These are phyloP conservation scores for Chrysopa pallens DNA, from an alignment of 1,140 invertebrate genomes.

Conservation along the genomic window DNA sequence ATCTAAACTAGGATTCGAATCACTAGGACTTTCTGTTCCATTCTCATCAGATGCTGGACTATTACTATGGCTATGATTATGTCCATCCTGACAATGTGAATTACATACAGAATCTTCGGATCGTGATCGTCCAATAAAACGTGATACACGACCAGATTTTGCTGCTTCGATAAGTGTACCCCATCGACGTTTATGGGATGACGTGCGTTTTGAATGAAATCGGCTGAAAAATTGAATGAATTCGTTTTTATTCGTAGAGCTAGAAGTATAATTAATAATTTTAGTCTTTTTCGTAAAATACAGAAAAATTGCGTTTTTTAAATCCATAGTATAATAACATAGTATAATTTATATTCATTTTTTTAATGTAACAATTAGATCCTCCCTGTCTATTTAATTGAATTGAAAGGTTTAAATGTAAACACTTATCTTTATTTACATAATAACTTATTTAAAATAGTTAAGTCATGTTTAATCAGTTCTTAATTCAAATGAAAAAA, in stretches of 20 bases:
- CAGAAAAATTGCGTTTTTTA: too few species aligned
- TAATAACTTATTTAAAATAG: too few species aligned
- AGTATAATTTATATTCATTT: too few species aligned
- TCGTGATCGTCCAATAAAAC: constrained; percentile 51
- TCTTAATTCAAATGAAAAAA: too few species aligned
- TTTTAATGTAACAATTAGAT: too few species aligned
- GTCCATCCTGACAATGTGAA: constrained; percentile 29
- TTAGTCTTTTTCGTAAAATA: too few species aligned
- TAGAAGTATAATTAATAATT: too few species aligned
- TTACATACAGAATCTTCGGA: constrained; percentile 74
- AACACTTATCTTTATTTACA: too few species aligned
- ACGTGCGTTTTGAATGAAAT: constrained; percentile 33
- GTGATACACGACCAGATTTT: constrained; percentile 53
- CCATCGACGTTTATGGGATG: constrained; percentile 51
- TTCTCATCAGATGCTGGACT: constrained; percentile 23
- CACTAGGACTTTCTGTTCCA: constrained; percentile 20
- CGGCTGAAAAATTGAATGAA: constrained; percentile 9
- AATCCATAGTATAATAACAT: background rate
- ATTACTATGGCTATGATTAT: constrained; percentile 21
- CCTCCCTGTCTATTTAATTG: too few species aligned
- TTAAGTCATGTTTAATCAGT: too few species aligned
- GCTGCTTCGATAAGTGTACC: constrained; percentile 71
- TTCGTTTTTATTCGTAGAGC: too few species aligned
- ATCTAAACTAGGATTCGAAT: constrained; percentile 28
- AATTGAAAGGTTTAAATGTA: too few species aligned